Percentiles rank a stretch among this genome's conserved stretches.
phyloP scores from a whole-genome alignment of 2,113 vertebrate genomes.

The Sardina pilchardus region DNA sequence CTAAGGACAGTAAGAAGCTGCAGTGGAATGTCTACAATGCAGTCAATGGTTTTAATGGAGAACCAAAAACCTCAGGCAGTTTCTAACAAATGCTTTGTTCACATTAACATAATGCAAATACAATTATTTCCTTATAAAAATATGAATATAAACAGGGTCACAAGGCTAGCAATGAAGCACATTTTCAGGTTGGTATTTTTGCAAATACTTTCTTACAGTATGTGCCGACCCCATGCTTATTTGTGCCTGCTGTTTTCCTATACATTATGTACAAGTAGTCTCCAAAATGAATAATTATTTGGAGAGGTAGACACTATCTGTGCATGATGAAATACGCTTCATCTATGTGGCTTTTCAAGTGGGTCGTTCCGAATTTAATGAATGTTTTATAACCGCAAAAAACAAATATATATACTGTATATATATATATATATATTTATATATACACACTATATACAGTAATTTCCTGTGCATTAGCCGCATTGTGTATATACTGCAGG shows the following conservation, averaged over 20 bases:
- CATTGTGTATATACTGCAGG: no score
- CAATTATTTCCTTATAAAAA: neutral
- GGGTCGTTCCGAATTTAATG: neutral
- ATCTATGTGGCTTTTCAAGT: neutral
- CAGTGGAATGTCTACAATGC: neutral
- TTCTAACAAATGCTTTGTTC: neutral
- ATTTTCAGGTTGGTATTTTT: neutral
- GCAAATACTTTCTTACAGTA: neutral
- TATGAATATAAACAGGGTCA: neutral
- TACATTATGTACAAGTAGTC: neutral
- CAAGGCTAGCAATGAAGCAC: neutral
- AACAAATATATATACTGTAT: no score
- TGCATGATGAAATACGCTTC: neutral
- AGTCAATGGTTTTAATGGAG: neutral
- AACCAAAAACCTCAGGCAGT: neutral
- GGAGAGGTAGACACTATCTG: neutral
- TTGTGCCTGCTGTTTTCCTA: neutral
- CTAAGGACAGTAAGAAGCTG: neutral
- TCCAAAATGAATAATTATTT: neutral
- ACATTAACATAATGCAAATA: neutral
- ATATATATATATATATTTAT: neutral
- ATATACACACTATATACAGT: no score
- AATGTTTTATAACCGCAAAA: neutral
- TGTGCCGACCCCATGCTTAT: neutral
- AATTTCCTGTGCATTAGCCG: no score